Evolutionary conservation across 2,888 invertebrate genomes (phyloP).

Genomic region (Acrocera orbiculus): DNA sequence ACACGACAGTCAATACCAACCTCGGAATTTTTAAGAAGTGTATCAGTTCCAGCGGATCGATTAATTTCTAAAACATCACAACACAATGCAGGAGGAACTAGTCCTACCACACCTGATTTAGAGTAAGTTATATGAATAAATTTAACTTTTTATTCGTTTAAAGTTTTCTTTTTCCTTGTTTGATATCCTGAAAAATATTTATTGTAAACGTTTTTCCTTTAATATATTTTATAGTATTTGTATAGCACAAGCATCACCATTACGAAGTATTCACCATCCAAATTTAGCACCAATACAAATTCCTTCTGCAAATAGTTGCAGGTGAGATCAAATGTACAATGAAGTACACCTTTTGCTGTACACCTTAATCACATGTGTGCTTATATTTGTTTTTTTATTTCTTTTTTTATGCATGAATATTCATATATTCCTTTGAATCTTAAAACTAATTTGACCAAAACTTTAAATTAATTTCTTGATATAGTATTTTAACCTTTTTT

Average conservation of each 20-base stretch:
- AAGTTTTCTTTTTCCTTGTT: background rate
- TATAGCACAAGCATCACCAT: constrained; percentile 12
- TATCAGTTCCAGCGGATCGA: constrained; percentile 66
- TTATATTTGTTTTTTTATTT: background rate
- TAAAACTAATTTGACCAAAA: too few relatives aligned
- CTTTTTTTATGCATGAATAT: too few relatives aligned
- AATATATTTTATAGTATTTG: constrained; percentile 11
- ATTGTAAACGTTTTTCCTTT: constrained; percentile 1
- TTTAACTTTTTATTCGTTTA: background rate
- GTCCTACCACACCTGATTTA: constrained; percentile 49
- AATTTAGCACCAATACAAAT: constrained; percentile 15
- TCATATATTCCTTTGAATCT: too few relatives aligned
- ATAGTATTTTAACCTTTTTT: too few relatives aligned
- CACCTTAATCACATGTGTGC: background rate
- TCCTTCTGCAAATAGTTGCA: constrained; percentile 12
- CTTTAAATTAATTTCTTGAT: too few relatives aligned
- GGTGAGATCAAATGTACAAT: constrained; percentile 8
- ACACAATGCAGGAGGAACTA: constrained; percentile 36
- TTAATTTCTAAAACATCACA: constrained; percentile 34
- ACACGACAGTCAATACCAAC: constrained; percentile 37
- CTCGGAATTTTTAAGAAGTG: constrained; percentile 69
- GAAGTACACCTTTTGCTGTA: background rate
- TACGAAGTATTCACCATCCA: constrained; percentile 12
- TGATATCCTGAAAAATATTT: background rate
- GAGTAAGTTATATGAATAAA: constrained; percentile 37